A percentile compares a stretch with the other conserved stretches of the same genome.
These are phyloP conservation scores for Drosophila siamana DNA, from an alignment of 2,888 invertebrate species.

Conservation along the genomic window DNA sequence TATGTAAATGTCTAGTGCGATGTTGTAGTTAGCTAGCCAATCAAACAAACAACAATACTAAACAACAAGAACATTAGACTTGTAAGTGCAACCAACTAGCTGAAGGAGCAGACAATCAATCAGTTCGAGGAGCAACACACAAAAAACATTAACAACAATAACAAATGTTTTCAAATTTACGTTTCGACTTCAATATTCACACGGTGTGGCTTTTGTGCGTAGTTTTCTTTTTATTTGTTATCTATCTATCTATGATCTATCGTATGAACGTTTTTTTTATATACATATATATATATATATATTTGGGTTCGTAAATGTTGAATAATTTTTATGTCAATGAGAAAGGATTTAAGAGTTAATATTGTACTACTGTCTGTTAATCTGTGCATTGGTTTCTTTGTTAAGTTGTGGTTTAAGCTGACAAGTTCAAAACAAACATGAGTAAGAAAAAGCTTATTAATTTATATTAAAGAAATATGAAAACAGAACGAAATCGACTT, in stretches of 20 bases:
- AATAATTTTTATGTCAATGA: conserved; percentile 30
- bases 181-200: conserved; percentile 26
- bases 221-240: conserved; percentile 41
- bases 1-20: conserved; percentile 50
- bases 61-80: conserved; percentile 60
- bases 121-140: conserved; percentile 22
- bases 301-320: conserved; percentile 59
- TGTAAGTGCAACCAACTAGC: conserved; percentile 38
- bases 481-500: conserved; percentile 16
- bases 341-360: conserved; percentile 34
- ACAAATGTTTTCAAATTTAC: conserved; percentile 9
- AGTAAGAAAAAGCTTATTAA: conserved; percentile 71
- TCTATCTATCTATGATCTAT: conserved; percentile 4
- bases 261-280: conserved; percentile 12
- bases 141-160: background rate
- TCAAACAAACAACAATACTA: conserved; percentile 45
- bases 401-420: conserved; percentile 82
- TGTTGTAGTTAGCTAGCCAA: conserved; percentile 78
- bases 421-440: conserved; percentile 74
- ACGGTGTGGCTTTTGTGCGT: conserved; percentile 68
- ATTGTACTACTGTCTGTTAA: conserved; percentile 60
- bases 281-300: conserved; percentile 18
- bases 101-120: conserved; percentile 73
- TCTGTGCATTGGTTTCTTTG: conserved; percentile 78
- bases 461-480: conserved; percentile 68